Percentiles rank a stretch among this genome's conserved stretches.
Conservation (phyloP, 92 coral and sea anemone species). For the Porites lobata region DNA sequence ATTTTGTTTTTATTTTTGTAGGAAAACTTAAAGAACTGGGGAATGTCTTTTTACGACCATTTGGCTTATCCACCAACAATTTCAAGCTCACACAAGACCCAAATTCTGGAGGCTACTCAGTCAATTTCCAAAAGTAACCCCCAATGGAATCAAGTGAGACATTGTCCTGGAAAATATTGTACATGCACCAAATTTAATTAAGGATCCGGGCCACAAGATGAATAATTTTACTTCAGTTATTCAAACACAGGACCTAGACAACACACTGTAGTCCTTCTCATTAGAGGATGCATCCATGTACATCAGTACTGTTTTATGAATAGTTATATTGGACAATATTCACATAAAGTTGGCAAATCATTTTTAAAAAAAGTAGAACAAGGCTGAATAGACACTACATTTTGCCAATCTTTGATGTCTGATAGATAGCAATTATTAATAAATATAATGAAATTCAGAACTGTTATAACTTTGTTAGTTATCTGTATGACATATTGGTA, state of each 20-base stretch:
- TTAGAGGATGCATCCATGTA: background rate
- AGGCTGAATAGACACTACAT: no score
- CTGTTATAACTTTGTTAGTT: no score
- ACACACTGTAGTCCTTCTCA: no score
- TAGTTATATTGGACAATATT: background rate
- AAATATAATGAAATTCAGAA: no score
- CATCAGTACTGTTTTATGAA: background rate
- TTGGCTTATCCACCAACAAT: constrained; percentile 96
- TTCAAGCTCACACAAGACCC: constrained; percentile 97
- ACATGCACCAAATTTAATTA: background rate
- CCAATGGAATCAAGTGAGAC: background rate
- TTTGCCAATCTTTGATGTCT: no score
- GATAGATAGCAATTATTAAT: no score
- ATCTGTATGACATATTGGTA: no score
- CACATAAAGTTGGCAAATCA: background rate
- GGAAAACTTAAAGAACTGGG: constrained; percentile 99
- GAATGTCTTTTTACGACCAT: constrained; percentile 96
- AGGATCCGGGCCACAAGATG: background rate
- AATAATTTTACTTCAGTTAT: background rate
- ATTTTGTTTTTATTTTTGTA: constrained; percentile 18
- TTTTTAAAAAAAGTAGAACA: background rate
- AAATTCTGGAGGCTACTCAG: constrained; percentile 88
- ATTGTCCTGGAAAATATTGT: no score
- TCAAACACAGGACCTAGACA: background rate
- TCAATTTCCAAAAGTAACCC: constrained; percentile 87